Base-by-base conservation (phyloP, 2,888 invertebrate species). In the Lasioglossum malachurum region DNA sequence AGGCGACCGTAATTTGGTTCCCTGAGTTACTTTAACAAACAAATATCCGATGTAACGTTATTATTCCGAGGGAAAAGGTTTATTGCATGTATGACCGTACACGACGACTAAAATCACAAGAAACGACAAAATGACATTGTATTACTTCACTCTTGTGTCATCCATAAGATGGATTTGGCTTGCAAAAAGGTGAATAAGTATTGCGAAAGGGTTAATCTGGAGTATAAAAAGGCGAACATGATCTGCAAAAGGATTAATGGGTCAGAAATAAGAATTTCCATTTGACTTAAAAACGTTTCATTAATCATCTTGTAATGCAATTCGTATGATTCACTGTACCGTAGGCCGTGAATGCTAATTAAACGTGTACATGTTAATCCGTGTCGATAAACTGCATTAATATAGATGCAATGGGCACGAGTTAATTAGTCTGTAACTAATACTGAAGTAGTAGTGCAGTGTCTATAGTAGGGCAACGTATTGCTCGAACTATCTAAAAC, bases 341-440 rank as follows among this genome's bases (percentile, higher is more conserved):
- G n/a, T 49, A 46, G 23, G 38, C 5, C 60, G 79, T 38, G 72
- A 73, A 46, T 60, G 67, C 72, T 80, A 88, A 86, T 83, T 64
- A 79, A 82, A 83, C 49, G 73, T 72, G 67, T 67, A 67, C 86
- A 57, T 57, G 74, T 79, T 88, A 88, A 87, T 83, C 77, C 74
- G 78, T 75, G 69, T 75, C 74, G 76, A 83, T 86, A 83, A 88
- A 82, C 86, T 83, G 74, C 79, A 71, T 86, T 86, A 88, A 88
- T 86, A 81, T 82, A 88, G 79, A 82, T 75, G 75, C 75, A 83
- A 85, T 35, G 88, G 69, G 73, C 77, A 78, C 77, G 72, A 88
- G 80, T 80, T 83, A 83, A 86, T 83, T 86, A 83, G 80, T 71
- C 57, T 41, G 46, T 83, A 88, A 88, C 86, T 88, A 88, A 78